Evolutionary conservation across 2,113 vertebrate genomes (phyloP).

Genomic region (Colistium nudipinnis): DNA sequence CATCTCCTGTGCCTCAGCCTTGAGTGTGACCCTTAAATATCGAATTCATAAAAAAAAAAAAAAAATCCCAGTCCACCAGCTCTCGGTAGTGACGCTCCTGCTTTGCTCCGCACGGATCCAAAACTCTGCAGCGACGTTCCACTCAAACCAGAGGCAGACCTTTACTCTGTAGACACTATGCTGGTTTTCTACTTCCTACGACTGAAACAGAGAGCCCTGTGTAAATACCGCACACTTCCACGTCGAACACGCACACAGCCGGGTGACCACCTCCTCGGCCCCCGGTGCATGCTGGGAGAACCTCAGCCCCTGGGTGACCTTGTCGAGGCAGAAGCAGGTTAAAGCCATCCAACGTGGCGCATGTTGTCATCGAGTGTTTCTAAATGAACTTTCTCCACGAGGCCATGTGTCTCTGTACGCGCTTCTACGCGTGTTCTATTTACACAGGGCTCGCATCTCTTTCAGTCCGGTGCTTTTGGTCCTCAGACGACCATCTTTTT

Average conservation of each 20-base stretch:
- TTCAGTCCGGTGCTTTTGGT: conserved; percentile 77
- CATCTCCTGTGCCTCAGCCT: neutral
- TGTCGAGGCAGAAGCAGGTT: neutral
- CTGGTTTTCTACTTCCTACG: conserved; percentile 65
- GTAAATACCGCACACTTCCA: conserved; percentile 25
- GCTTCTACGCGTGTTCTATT: conserved; percentile 16
- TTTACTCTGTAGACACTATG: conserved; percentile 44
- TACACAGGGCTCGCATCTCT: conserved; percentile 57
- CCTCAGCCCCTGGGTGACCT: conserved; percentile 17
- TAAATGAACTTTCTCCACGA: too few relatives aligned
- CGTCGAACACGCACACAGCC: neutral
- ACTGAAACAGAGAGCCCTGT: conserved; percentile 57
- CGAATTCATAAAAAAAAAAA: too few relatives aligned
- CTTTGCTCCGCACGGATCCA: conserved; percentile 36
- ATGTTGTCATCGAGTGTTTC: conserved; percentile 6
- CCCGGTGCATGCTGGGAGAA: conserved; percentile 37
- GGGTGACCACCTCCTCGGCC: conserved; percentile 22
- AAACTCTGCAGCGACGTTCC: conserved; percentile 22
- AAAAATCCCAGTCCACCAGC: too few relatives aligned
- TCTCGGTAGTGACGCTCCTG: conserved; percentile 14
- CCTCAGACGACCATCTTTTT: conserved; percentile 52
- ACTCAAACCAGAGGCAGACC: conserved; percentile 41
- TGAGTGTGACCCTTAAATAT: neutral
- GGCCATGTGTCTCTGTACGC: neutral
- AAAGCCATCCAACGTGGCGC: conserved; percentile 5